These are phyloP conservation scores for Samia ricini DNA, from an alignment of 1,140 invertebrate genomes.

Conservation along the genomic window DNA sequence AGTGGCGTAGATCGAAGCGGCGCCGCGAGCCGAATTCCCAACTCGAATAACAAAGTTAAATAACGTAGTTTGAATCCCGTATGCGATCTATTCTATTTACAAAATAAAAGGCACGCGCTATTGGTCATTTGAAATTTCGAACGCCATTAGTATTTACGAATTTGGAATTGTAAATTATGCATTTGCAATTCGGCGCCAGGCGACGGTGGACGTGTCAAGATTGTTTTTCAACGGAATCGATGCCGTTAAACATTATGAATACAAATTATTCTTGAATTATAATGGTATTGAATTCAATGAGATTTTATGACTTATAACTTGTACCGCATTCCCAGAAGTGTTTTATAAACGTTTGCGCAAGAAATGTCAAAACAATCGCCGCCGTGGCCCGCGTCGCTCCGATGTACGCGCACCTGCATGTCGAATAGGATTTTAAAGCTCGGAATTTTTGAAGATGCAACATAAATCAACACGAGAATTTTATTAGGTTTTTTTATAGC, in stretches of 20 bases:
- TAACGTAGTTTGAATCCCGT: conserved; percentile 32
- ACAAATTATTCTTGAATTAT: conserved; percentile 50
- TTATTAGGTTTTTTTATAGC: conserved; percentile 27
- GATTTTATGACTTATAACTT: conserved; percentile 38
- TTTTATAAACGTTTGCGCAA: conserved; percentile 59
- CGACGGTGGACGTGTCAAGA: conserved; percentile 57
- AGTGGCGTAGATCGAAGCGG: too few species aligned
- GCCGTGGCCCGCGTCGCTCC: background rate
- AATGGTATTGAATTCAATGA: conserved; percentile 42
- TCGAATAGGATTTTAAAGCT: conserved; percentile 31
- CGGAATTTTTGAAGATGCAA: conserved; percentile 21
- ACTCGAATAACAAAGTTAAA: background rate
- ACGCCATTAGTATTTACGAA: conserved; percentile 60
- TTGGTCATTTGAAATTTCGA: conserved; percentile 55
- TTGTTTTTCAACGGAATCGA: conserved; percentile 46
- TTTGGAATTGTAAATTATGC: conserved; percentile 56
- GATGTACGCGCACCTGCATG: conserved; percentile 53
- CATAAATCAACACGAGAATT: conserved; percentile 26
- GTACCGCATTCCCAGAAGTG: conserved; percentile 49
- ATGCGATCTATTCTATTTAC: conserved; percentile 42
- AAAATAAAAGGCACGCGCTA: conserved; percentile 48
- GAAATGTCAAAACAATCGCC: conserved; percentile 58
- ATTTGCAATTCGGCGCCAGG: conserved; percentile 67
- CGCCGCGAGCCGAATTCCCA: too few species aligned
- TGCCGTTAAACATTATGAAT: conserved; percentile 52